Percentiles rank a stretch among this genome's conserved stretches.
phyloP scores from a whole-genome alignment of 2,797 vertebrate species.

The Fringilla coelebs region DNA sequence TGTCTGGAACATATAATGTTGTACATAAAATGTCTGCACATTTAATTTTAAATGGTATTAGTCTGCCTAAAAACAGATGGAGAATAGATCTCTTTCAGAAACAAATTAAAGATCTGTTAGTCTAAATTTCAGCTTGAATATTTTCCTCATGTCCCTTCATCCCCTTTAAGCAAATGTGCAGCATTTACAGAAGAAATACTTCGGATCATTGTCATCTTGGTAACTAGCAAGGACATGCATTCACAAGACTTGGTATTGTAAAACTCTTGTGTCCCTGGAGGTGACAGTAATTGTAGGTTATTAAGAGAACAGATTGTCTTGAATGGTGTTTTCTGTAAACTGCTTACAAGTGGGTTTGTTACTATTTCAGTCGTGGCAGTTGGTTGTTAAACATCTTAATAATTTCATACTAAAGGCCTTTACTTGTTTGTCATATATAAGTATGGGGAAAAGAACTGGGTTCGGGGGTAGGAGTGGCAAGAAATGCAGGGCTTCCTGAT shows the following conservation, averaged over 20 bases:
- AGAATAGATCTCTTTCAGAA: not conserved
- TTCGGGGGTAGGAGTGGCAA: not conserved
- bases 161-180: not conserved
- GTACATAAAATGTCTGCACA: not conserved
- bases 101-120: not conserved
- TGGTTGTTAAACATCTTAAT: not conserved
- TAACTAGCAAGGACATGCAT: not conserved
- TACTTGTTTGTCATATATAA: not conserved
- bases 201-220: not conserved
- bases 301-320: not conserved
- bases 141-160: not conserved
- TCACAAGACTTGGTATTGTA: not conserved
- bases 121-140: not conserved
- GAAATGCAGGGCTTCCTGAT: not conserved
- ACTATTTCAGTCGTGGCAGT: not conserved
- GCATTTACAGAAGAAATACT: not conserved
- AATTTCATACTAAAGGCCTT: not conserved
- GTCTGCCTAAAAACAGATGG: not conserved
- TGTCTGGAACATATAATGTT: not conserved
- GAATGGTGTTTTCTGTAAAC: not conserved
- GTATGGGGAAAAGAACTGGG: not conserved
- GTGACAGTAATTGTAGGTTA: not conserved
- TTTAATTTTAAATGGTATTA: not conserved
- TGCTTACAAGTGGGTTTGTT: not conserved
- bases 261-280: not conserved